Base-by-base conservation (phyloP, 2,113 vertebrate species). In the Tilapia sparmanii region DNA sequence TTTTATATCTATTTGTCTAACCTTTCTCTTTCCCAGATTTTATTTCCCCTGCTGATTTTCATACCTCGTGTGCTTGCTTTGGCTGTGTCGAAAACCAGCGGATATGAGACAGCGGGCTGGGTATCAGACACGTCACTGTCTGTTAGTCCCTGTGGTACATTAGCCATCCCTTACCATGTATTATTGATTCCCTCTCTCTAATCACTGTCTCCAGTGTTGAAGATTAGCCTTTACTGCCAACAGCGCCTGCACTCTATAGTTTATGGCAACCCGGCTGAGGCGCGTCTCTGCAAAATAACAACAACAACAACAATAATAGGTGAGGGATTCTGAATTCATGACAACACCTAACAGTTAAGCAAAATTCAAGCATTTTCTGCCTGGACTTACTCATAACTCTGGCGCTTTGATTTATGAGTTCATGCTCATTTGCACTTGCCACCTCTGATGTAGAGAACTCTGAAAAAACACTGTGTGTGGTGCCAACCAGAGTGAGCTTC, bases 101-200 rank as follows among this genome's bases (percentile, higher is more conserved):
- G 87, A 92, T 94, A 90, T 91, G 91, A 94, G 90, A 90, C 33
- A 79, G 82, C 10, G 7, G 66, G 88, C 53, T 80, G 73, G 90
- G 82, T 85, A 91, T 91, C 80, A 42, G 89, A 92, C 90, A 90
- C 89, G 68, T 86, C 54, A 81, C 82, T 92, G 90, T 89, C 92
- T 90, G 81, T 86, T 79, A 12, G 92, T 94, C 95, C 93, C 95
- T 89, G 87, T 82, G 94, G 95, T 96, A 95, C 95, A 96, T 96
- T 95, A 95, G 92, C 82, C 59, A 68, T 91, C 94, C 94, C 95
- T 91, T 87, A 91, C 88, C 92, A 95, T 95, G 94, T 96, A 95
- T 96, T 96, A 96, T 96, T 94, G 94, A 96, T 95, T 92, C 91
- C 71, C 71, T 52, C 78, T 52, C 92, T 91, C 91, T 94, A 94